Conservation (phyloP, 2,888 invertebrate species). For the Celastrina argiolus region DNA sequence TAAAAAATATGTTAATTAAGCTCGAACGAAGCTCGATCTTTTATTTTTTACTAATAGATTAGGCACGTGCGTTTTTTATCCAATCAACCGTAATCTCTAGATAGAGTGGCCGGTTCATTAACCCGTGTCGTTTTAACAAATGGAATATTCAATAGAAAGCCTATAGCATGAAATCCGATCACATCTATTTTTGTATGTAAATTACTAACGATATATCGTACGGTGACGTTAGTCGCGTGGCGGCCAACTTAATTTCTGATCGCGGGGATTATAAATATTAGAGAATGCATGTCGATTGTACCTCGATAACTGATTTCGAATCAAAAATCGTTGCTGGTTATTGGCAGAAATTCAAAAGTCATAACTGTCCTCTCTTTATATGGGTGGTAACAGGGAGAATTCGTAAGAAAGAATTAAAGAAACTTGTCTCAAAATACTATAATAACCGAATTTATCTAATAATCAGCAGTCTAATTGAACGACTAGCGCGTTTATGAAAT, state of each 20-base stretch:
- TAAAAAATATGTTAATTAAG: slow-evolving; percentile 14
- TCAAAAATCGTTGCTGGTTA: no score
- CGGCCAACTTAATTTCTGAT: slow-evolving; percentile 67
- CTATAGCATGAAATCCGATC: slow-evolving; percentile 20
- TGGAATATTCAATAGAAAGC: slow-evolving; percentile 20
- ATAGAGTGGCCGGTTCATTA: slow-evolving; percentile 11
- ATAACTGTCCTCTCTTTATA: no score
- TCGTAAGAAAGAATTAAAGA: no score
- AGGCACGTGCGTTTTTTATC: slow-evolving; percentile 13
- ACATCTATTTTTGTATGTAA: slow-evolving; percentile 25
- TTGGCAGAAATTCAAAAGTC: no score
- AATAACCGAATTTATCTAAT: no score
- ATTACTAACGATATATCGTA: slow-evolving; percentile 24
- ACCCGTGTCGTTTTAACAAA: slow-evolving; percentile 11
- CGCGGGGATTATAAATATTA: slow-evolving; percentile 62
- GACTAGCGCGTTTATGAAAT: no score
- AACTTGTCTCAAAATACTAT: no score
- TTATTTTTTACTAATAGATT: slow-evolving; percentile 14
- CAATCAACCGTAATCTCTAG: background rate
- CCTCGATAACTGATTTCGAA: no score
- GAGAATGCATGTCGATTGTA: background rate
- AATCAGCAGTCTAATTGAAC: no score
- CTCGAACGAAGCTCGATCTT: slow-evolving; percentile 2
- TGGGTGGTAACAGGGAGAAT: no score
- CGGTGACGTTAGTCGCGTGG: slow-evolving; percentile 38